These are phyloP conservation scores for Rhodinocichla rosea DNA, from an alignment of 2,113 vertebrate genomes.

Conservation along the genomic window DNA sequence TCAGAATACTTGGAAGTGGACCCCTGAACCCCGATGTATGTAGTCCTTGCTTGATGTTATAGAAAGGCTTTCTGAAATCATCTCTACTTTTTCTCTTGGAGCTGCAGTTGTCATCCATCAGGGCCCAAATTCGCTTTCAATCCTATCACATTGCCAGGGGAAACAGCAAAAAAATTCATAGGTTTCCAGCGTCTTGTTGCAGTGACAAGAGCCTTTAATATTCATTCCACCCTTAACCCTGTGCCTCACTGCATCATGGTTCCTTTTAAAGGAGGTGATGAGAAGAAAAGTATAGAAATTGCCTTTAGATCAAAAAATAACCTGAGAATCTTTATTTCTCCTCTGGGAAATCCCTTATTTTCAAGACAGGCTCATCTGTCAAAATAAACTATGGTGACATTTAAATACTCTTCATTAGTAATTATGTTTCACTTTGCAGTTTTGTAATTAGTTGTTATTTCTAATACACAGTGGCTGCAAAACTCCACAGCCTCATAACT, in stretches of 20 bases:
- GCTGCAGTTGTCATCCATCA: background rate
- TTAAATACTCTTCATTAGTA: conserved; percentile 32
- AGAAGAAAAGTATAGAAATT: conserved; percentile 10
- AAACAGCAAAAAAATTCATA: background rate
- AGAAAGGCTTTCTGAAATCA: background rate
- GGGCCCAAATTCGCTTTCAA: background rate
- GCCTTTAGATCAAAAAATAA: conserved; percentile 21
- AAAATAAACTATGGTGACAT: conserved; percentile 1
- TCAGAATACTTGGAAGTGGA: background rate
- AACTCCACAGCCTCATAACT: background rate
- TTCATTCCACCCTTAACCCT: conserved; percentile 4
- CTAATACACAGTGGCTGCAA: background rate
- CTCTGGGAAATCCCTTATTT: background rate
- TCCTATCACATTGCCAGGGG: background rate
- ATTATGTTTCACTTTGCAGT: conserved; percentile 20
- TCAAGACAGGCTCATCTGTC: background rate
- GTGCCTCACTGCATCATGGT: background rate
- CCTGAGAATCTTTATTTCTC: background rate
- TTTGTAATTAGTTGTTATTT: conserved; percentile 50
- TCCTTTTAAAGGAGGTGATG: conserved; percentile 17
- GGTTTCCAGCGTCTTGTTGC: background rate
- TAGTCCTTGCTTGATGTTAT: background rate
- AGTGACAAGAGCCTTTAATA: conserved; percentile 2
- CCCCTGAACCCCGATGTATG: background rate
- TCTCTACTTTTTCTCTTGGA: background rate